Conservation (phyloP, 2,113 vertebrate species). For the zebrafish (Danio rerio) region DNA sequence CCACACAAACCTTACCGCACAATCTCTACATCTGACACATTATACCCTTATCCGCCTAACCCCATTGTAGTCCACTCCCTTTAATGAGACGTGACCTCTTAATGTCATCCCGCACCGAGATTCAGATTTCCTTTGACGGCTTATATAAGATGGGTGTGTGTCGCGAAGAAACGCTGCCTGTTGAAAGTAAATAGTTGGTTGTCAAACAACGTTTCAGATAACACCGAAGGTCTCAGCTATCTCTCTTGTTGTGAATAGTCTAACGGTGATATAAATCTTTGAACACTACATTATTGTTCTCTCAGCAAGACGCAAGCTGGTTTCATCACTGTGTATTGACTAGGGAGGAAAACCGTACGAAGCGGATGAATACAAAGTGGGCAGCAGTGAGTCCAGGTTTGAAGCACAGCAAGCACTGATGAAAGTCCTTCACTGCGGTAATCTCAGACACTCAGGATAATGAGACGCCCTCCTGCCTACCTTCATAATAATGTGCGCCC, state of each 20-base stretch:
- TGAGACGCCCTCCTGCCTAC: conserved; percentile 28
- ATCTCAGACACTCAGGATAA: conserved; percentile 40
- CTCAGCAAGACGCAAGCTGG: conserved; percentile 14
- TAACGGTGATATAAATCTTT: conserved; percentile 14
- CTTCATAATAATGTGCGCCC: conserved; percentile 30
- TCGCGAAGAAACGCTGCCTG: not conserved
- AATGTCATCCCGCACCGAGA: not conserved
- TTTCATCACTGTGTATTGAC: conserved; percentile 26
- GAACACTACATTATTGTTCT: conserved; percentile 34
- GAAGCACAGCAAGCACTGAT: not conserved
- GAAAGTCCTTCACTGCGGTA: conserved; percentile 40
- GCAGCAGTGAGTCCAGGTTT: not conserved
- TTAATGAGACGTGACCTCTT: not conserved
- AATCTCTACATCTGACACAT: not conserved
- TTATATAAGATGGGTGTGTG: not conserved
- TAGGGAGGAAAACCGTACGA: not conserved
- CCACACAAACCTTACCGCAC: not conserved
- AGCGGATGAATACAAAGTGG: conserved; percentile 26
- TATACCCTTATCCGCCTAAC: not conserved
- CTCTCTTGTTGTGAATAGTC: not conserved
- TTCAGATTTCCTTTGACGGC: not conserved
- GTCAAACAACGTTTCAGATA: conserved; percentile 5
- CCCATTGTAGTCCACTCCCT: not conserved
- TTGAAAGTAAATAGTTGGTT: conserved; percentile 15
- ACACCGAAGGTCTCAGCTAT: not conserved